Evolutionary conservation across 2,113 vertebrate genomes (phyloP), one percentile per base, ranked within the genome.

Genomic region (Oostethus manadensis): DNA sequence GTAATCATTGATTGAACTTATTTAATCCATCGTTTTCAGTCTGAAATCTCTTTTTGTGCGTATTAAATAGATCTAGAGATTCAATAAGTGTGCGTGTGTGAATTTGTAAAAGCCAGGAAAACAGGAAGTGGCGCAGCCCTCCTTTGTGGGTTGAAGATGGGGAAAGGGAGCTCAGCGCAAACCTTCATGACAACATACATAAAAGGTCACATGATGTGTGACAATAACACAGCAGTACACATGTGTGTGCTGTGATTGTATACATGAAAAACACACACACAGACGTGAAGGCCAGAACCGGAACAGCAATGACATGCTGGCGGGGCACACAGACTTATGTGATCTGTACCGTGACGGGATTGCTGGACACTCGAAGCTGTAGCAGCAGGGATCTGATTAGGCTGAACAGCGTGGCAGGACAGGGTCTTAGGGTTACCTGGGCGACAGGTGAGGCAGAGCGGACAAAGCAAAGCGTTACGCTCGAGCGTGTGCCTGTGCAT

Each of bases 61-160:
- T 35, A 35, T 35, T 35, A 6, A 35, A 35, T 10, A 35, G 33
- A 8, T 26, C 14, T 11, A 15, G 40, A 35, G 23, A 35, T 49
- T 22, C 48, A 55, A 23, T 45, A 35, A 40, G 55, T 45, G 53
- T 53, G 42, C 43, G 61, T 45, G 9, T 54, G 58, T 48, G 18
- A 49, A 23, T n/a, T 33, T 8, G 16, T 44, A 10, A 16, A 23
- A 44, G 70, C 59, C 62, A 65, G 60, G 53, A 53, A 55, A 51
- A 74, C 75, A 71, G 79, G 72, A 78, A 80, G 64, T 40, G 51
- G 45, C 66, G 54, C 60, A 65, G 76, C 65, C 68, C 55, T 83
- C 68, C 55, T 83, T 85, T 83, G 85, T 83, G 58, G 64, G 65
- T 58, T 62, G 15, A 89, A 44, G 58, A 35, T 44, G 70, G n/a